phyloP scores from a whole-genome alignment of 2,113 vertebrate genomes.

The Alaudala cheleensis region DNA sequence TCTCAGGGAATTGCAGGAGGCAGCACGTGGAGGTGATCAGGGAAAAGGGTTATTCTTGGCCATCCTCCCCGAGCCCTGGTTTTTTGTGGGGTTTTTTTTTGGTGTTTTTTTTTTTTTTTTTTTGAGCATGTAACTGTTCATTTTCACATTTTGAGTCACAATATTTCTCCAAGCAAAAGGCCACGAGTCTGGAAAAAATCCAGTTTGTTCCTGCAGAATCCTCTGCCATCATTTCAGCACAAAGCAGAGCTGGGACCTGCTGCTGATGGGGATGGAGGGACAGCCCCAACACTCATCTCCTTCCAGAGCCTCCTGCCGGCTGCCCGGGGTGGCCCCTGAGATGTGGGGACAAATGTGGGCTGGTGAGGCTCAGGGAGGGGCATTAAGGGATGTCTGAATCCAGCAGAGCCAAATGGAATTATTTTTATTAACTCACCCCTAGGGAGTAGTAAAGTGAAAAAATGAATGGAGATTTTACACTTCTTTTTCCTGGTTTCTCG shows the following conservation, averaged over 20 bases:
- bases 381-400: not conserved
- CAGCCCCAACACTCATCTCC: rapidly evolving
- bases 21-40: not conserved
- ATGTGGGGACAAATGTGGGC: rapidly evolving
- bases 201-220: not conserved
- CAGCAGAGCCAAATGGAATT: not conserved
- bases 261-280: not conserved
- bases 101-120: not conserved
- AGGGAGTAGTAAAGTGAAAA: not conserved
- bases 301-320: not conserved
- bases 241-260: not conserved
- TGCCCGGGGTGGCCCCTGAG: rapidly evolving
- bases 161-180: not conserved
- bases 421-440: not conserved
- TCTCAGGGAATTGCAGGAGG: rapidly evolving
- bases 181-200: not conserved
- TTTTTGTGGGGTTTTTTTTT: too few species aligned
- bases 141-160: constrained; percentile 43
- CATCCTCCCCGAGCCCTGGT: not conserved
- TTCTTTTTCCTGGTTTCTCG: not conserved
- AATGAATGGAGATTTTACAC: not conserved
- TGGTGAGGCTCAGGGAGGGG: not conserved
- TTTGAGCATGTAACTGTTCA: not conserved
- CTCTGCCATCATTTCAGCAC: not conserved
- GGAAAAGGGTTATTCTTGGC: not conserved